A percentile compares a stretch with the other conserved stretches of the same genome.
phyloP scores from a whole-genome alignment of 2,797 vertebrate species.

The Darevskia nairensis region DNA sequence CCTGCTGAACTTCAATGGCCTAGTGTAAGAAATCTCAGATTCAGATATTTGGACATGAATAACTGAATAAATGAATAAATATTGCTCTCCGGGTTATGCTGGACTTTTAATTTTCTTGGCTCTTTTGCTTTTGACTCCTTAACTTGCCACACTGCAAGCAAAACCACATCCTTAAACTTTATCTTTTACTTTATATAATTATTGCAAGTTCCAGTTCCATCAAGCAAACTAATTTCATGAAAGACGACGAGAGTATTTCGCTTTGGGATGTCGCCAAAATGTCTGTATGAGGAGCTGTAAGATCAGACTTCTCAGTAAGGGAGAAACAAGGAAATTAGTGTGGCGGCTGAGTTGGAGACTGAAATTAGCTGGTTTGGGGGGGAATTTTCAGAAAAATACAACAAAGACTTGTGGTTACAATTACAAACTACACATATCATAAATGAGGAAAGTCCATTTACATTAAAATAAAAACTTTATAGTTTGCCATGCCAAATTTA shows the following conservation, averaged over 20 bases:
- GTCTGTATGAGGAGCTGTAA: conserved; percentile 43
- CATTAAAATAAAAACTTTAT: neutral
- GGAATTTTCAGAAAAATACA: conserved; percentile 54
- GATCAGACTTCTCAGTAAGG: conserved; percentile 61
- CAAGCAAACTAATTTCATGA: conserved; percentile 43
- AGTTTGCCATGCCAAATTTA: neutral
- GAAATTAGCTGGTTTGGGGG: conserved; percentile 66
- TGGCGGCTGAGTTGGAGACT: conserved; percentile 45
- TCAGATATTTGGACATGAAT: neutral
- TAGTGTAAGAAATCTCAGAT: neutral
- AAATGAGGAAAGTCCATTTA: too few relatives aligned
- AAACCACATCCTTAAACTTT: neutral
- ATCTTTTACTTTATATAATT: conserved; percentile 31
- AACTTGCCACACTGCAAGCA: neutral
- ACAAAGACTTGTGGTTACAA: conserved; percentile 32
- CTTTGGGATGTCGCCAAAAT: conserved; percentile 43
- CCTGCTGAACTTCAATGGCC: neutral
- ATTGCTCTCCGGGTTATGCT: neutral
- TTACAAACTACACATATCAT: too few relatives aligned
- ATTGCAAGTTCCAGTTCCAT: conserved; percentile 39
- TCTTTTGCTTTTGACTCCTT: conserved; percentile 19
- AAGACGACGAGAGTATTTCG: conserved; percentile 31
- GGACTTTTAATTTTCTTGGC: neutral
- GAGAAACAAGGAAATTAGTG: conserved; percentile 64
- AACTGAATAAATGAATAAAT: neutral